Base-by-base conservation (phyloP, 2,888 invertebrate genomes). In the Leptinotarsa tumamoca region DNA sequence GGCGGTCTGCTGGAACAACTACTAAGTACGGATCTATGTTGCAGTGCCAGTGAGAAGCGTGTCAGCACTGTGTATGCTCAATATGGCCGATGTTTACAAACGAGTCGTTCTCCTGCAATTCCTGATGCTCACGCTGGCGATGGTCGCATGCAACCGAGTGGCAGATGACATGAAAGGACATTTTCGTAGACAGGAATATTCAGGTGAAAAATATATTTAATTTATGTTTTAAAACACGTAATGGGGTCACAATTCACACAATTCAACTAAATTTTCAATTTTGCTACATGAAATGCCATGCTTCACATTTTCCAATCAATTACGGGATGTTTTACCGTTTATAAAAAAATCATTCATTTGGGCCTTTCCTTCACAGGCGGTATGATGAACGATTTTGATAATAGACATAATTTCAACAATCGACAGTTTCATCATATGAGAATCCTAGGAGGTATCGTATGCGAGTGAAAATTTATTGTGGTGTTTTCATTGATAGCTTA, bases 1-100 rank as follows among this genome's bases (percentile, higher is more conserved):
- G 4, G 61, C 10, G 70, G 43, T 56, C 21, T 54, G 27, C 33
- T 33, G 66, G 43, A 33, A 50, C 67, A 68, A 50, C 17, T 70
- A 67, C 68, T 68, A 66, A 76, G 74, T 75, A 56, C 33, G 75
- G 67, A 69, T 74, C 70, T 66, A 75, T 67, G 72, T 68, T 56
- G 73, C 58, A 66, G 54, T 67, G n/a, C 50, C 61, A 73, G 33
- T 63, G 76, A 68, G 33, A 58, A 52, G 50, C 27, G 61, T 67
- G 72, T 73, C 74, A 73, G 51, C 74, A 71, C 58, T 21, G 33
- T 50, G 67, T 63, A n/a, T 50, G 67, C 68, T 54, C 73, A 74
- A 75, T 66, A 78, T 78, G 77, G 71, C 67, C 72, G 23, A 63
- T 70, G 74, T 77, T 72, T 68, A 68, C 77, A 79, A 72, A 76